These are phyloP conservation scores for Jordanella pulchra DNA, from an alignment of 2,797 vertebrate genomes.

Conservation along the genomic window DNA sequence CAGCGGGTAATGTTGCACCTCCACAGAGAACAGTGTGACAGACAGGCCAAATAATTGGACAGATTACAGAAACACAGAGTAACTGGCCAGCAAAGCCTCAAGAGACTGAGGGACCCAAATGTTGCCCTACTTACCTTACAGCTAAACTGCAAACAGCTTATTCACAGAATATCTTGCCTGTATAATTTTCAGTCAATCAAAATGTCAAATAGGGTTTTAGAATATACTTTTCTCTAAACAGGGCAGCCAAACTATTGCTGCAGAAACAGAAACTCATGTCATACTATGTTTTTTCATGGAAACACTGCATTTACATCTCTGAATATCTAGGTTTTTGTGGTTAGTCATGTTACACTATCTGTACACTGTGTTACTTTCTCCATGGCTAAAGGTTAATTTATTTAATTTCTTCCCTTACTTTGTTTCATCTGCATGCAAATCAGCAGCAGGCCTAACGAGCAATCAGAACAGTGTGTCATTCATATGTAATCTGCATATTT, in stretches of 20 bases:
- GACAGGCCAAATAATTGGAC: slow-evolving; percentile 25
- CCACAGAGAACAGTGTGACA: slow-evolving; percentile 14
- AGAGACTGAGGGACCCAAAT: slow-evolving; percentile 27
- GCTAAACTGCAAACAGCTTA: slow-evolving; percentile 24
- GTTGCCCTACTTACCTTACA: slow-evolving; percentile 39
- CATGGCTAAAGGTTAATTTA: slow-evolving; percentile 32
- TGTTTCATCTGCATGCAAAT: slow-evolving; percentile 41
- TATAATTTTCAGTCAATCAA: slow-evolving; percentile 34
- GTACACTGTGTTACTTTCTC: slow-evolving; percentile 16
- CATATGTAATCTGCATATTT: slow-evolving; percentile 51
- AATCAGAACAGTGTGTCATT: slow-evolving; percentile 51
- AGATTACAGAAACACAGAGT: slow-evolving; percentile 17
- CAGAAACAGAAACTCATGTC: slow-evolving; percentile 16
- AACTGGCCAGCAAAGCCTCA: slow-evolving; percentile 7
- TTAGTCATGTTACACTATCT: slow-evolving; percentile 28
- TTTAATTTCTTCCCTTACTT: slow-evolving; percentile 33
- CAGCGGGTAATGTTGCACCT: neutral
- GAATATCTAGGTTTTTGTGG: slow-evolving; percentile 22
- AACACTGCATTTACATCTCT: slow-evolving; percentile 30
- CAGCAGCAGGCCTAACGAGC: slow-evolving; percentile 50
- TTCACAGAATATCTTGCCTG: slow-evolving; percentile 19
- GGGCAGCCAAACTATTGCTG: slow-evolving; percentile 27
- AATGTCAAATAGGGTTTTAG: slow-evolving; percentile 33
- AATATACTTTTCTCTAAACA: slow-evolving; percentile 7
- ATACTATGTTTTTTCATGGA: slow-evolving; percentile 24